These are phyloP conservation scores for Cettia cetti DNA, from an alignment of 2,113 vertebrate genomes.

Conservation along the genomic window DNA sequence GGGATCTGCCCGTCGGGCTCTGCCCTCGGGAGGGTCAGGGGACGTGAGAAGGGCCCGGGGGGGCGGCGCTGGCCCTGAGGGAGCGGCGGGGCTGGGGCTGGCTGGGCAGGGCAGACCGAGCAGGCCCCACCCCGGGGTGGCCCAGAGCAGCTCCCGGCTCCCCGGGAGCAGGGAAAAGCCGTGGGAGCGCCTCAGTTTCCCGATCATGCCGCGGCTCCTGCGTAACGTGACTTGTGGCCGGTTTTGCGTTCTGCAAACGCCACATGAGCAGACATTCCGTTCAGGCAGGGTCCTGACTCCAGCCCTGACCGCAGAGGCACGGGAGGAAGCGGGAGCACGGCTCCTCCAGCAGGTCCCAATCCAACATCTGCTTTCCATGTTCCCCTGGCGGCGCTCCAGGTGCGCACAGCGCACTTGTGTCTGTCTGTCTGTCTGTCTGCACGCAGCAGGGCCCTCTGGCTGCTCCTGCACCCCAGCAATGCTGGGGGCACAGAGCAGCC, in stretches of 20 bases:
- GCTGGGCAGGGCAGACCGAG: not conserved
- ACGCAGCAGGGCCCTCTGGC: not conserved
- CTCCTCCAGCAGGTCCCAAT: not conserved
- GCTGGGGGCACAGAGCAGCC: not conserved
- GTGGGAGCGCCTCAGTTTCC: not conserved
- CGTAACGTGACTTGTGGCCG: not conserved
- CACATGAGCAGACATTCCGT: not conserved
- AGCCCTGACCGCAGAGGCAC: not conserved
- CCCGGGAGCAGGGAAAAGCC: too few species aligned
- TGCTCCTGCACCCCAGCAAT: not conserved
- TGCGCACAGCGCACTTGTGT: not conserved
- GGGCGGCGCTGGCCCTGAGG: accelerated
- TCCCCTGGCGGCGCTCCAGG: slow-evolving; percentile 7
- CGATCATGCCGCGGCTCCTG: accelerated
- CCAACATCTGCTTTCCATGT: slow-evolving; percentile 63
- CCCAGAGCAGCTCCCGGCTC: not conserved
- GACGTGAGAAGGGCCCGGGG: not conserved
- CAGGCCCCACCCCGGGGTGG: accelerated
- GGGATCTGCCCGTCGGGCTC: not conserved
- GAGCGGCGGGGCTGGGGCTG: too few species aligned
- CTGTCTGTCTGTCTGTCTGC: not conserved
- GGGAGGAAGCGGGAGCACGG: not conserved
- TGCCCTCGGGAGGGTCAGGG: not conserved
- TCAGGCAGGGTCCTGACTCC: not conserved
- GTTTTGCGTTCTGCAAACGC: accelerated